Evolutionary conservation across 2,888 invertebrate genomes (phyloP).

Genomic region (Xanthorhoe spadicearia): DNA sequence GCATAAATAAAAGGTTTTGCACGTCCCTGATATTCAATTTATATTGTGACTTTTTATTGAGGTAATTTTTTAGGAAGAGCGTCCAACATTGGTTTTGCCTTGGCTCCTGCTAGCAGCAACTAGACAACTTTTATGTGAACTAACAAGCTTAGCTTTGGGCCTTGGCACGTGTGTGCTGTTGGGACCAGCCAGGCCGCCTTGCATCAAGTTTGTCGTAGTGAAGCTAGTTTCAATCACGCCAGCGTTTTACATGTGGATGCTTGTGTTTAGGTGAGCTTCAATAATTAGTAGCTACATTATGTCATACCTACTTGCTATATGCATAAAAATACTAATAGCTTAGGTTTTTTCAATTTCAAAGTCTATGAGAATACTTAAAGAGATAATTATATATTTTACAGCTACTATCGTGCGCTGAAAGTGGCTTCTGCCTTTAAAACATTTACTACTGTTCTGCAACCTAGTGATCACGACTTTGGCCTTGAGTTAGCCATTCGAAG

Average conservation of each 20-base stretch:
- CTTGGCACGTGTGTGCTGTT: conserved; percentile 77
- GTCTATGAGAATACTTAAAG: no score
- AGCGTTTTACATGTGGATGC: conserved; percentile 81
- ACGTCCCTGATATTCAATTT: not conserved
- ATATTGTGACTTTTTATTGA: not conserved
- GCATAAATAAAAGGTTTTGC: not conserved
- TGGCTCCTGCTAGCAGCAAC: conserved; percentile 81
- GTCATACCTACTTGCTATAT: no score
- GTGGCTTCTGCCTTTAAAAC: conserved; percentile 68
- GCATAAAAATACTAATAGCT: not conserved
- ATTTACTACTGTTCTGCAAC: conserved; percentile 58
- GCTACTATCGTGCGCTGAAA: conserved; percentile 73
- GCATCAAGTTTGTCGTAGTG: conserved; percentile 77
- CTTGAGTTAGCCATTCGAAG: conserved; percentile 77
- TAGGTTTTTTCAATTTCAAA: no score
- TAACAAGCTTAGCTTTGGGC: conserved; percentile 74
- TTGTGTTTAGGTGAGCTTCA: conserved; percentile 69
- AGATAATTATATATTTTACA: conserved; percentile 43
- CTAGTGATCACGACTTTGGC: conserved; percentile 66
- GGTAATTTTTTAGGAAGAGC: conserved; percentile 70
- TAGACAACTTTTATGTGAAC: conserved; percentile 75
- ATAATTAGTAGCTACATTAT: not conserved
- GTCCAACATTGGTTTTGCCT: conserved; percentile 78
- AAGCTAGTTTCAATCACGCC: conserved; percentile 76
- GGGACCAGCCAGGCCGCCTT: conserved; percentile 74